A percentile compares a stretch with the other conserved stretches of the same genome.
Evolutionary conservation across 2,113 vertebrate species (phyloP).

Genomic region (Aix galericulata): DNA sequence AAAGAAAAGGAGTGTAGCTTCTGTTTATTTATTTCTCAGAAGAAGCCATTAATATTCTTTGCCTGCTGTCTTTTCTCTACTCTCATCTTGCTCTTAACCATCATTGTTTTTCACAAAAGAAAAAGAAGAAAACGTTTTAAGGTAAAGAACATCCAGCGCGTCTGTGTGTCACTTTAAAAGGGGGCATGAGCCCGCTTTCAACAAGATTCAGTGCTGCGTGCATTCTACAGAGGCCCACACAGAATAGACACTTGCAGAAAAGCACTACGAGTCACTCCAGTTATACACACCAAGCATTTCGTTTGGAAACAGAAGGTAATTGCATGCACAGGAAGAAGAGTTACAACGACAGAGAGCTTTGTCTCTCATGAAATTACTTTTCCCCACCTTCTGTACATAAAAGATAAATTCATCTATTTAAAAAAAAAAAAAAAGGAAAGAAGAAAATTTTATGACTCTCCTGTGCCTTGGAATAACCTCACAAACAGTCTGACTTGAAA

Average conservation of each 20-base stretch:
- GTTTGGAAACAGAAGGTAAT: neutral
- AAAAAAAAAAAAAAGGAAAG: too few species aligned
- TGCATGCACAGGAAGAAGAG: neutral
- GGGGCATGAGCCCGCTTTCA: neutral
- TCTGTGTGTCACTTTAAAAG: slow-evolving; percentile 48
- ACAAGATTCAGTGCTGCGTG: neutral
- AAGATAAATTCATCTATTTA: neutral
- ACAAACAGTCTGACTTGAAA: slow-evolving; percentile 5
- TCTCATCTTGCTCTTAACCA: slow-evolving; percentile 74
- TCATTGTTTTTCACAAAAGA: slow-evolving; percentile 76
- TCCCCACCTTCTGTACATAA: neutral
- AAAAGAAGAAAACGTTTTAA: slow-evolving; percentile 79
- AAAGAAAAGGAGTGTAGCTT: slow-evolving; percentile 63
- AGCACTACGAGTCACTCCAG: slow-evolving; percentile 70
- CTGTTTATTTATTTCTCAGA: slow-evolving; percentile 79
- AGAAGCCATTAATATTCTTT: slow-evolving; percentile 88
- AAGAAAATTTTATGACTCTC: neutral
- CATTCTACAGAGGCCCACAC: neutral
- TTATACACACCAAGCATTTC: neutral
- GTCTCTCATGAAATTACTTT: neutral
- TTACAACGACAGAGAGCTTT: neutral
- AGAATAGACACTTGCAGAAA: neutral
- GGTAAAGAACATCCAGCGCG: slow-evolving; percentile 56
- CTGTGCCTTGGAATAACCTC: neutral
- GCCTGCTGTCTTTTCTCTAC: slow-evolving; percentile 82